phyloP scores from a whole-genome alignment of 2,113 vertebrate genomes.

The Ailurus styani region DNA sequence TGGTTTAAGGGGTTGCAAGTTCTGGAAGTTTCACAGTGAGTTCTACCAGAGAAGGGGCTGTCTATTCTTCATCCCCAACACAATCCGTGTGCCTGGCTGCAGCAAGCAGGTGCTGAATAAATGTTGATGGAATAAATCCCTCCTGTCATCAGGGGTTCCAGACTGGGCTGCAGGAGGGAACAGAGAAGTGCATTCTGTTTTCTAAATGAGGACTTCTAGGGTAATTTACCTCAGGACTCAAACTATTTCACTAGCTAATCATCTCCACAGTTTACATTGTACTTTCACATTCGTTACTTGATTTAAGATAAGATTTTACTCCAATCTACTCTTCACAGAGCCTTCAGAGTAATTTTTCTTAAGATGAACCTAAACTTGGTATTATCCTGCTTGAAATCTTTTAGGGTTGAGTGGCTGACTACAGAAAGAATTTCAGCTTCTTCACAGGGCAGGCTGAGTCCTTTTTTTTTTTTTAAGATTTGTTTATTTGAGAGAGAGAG shows the following conservation, averaged over 20 bases:
- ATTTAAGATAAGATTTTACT: conserved; percentile 43
- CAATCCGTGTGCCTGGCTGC: not conserved
- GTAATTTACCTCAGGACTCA: not conserved
- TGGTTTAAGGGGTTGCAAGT: not conserved
- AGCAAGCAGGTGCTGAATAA: not conserved
- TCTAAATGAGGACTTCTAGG: not conserved
- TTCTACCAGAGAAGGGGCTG: not conserved
- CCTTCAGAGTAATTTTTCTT: conserved; percentile 34
- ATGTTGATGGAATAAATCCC: not conserved
- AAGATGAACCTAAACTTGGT: conserved; percentile 11
- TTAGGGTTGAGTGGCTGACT: not conserved
- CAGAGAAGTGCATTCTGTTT: not conserved
- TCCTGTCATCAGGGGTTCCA: not conserved
- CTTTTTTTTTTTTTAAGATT: not conserved
- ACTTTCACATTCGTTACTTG: not conserved
- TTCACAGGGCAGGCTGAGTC: not conserved
- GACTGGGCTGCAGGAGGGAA: not conserved
- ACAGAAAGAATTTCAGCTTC: conserved; percentile 29
- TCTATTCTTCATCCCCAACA: not conserved
- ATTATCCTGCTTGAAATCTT: conserved; percentile 35
- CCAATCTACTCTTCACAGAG: not conserved
- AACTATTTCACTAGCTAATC: conserved; percentile 29
- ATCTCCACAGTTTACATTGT: conserved; percentile 27
- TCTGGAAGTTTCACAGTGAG: not conserved
- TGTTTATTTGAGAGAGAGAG: too few species aligned